These are phyloP conservation scores for Grantiella picta DNA, from an alignment of 2,113 vertebrate species.

Conservation along the genomic window DNA sequence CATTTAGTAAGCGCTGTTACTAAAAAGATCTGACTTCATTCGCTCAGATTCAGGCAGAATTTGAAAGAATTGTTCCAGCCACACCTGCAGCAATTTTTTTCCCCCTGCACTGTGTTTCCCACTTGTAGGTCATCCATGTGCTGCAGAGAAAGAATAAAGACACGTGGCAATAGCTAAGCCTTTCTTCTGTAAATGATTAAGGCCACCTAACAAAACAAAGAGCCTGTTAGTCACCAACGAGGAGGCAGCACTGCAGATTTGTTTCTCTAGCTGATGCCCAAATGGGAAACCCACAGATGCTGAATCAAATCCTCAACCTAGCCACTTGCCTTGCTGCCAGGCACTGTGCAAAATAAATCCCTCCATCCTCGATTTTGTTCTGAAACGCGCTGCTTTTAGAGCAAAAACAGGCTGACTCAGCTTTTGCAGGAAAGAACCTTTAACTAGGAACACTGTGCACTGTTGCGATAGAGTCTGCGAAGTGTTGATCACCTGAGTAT, in stretches of 20 bases:
- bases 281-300: neutral
- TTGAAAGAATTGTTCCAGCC: neutral
- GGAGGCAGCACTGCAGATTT: conserved; percentile 17
- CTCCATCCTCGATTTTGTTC: neutral
- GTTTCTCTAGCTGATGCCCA: neutral
- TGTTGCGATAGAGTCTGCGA: conserved; percentile 56
- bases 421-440: conserved; percentile 64
- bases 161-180: conserved; percentile 3
- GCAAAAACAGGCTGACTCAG: conserved; percentile 12
- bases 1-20: neutral
- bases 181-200: conserved; percentile 65
- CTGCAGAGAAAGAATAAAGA: conserved; percentile 40
- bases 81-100: neutral
- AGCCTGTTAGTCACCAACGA: conserved; percentile 25
- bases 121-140: neutral
- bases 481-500: conserved; percentile 77
- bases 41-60: neutral
- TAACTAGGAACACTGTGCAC: conserved; percentile 62
- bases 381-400: conserved; percentile 9
- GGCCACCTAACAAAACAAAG: conserved; percentile 70
- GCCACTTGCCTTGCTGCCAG: conserved; percentile 56
- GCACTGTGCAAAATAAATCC: conserved; percentile 65
- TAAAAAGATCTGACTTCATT: neutral
- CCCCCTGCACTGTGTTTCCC: neutral
- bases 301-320: conserved; percentile 8